Percentiles rank a stretch among this genome's conserved stretches.
Evolutionary conservation across 2,888 invertebrate species (phyloP).

Genomic region (Electrophaes corylata): DNA sequence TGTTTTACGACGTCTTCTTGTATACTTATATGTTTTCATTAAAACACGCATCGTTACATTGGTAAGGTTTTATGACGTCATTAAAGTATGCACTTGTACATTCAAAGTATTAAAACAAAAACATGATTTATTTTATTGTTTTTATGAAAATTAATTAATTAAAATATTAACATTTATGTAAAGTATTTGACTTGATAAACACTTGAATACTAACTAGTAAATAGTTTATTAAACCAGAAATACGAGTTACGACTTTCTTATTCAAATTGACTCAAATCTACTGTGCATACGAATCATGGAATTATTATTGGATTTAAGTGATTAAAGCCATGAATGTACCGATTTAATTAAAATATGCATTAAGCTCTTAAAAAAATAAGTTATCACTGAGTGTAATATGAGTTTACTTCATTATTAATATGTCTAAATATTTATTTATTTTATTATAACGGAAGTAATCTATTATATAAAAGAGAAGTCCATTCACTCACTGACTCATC

Average conservation of each 20-base stretch:
- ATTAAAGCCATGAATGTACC: background rate
- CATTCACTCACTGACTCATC: too few relatives aligned
- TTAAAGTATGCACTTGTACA: background rate
- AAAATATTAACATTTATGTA: constrained; percentile 3
- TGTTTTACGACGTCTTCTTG: too few relatives aligned
- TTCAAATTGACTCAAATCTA: constrained; percentile 17
- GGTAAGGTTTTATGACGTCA: background rate
- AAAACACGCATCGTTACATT: background rate
- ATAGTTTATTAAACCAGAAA: constrained; percentile 25
- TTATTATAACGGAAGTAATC: too few relatives aligned
- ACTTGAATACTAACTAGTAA: constrained; percentile 17
- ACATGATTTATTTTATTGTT: background rate
- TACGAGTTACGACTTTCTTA: constrained; percentile 26
- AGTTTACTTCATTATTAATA: too few relatives aligned
- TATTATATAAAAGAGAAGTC: too few relatives aligned
- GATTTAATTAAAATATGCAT: background rate
- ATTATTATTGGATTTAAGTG: background rate
- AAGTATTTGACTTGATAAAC: constrained; percentile 14
- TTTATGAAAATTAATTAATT: too few relatives aligned
- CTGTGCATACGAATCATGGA: background rate
- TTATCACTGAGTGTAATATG: too few relatives aligned
- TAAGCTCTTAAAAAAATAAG: background rate
- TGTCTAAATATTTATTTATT: too few relatives aligned
- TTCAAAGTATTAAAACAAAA: background rate
- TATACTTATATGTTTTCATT: constrained; percentile 6